phyloP scores from a whole-genome alignment of 2,888 invertebrate genomes.

The Antheraea yamamai region DNA sequence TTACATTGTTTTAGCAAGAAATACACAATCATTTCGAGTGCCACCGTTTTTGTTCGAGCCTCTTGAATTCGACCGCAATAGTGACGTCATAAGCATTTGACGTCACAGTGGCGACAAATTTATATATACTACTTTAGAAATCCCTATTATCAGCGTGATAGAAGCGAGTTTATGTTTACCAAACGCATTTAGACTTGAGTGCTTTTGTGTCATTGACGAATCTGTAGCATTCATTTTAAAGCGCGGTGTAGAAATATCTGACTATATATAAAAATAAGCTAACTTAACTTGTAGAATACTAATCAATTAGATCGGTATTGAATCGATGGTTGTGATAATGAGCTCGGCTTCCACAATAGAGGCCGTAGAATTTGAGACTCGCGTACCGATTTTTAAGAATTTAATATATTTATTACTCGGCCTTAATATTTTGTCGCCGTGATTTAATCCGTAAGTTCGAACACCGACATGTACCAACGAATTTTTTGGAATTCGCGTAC shows the following conservation, averaged over 20 bases:
- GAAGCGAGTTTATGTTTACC: conserved; percentile 20
- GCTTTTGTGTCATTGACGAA: conserved; percentile 50
- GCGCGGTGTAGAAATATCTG: conserved; percentile 45
- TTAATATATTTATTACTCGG: too few relatives aligned
- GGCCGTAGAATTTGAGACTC: too few relatives aligned
- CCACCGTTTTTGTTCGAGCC: conserved; percentile 6
- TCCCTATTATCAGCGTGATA: conserved; percentile 17
- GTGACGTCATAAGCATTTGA: conserved; percentile 50
- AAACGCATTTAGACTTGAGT: neutral
- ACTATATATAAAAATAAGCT: conserved; percentile 26
- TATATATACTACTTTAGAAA: neutral
- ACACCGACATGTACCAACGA: too few relatives aligned
- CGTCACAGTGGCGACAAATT: conserved; percentile 43
- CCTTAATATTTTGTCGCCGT: too few relatives aligned
- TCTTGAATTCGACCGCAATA: conserved; percentile 33
- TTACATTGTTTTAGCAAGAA: neutral
- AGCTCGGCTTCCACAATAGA: too few relatives aligned
- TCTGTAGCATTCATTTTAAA: conserved; percentile 52
- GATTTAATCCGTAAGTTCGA: too few relatives aligned
- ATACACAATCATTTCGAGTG: neutral
- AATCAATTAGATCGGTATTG: too few relatives aligned
- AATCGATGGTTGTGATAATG: too few relatives aligned
- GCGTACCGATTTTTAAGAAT: too few relatives aligned
- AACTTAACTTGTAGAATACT: neutral
- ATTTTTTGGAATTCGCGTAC: too few relatives aligned